phyloP scores from a whole-genome alignment of 2,797 vertebrate genomes.

The Rhabdophis nuchalis region DNA sequence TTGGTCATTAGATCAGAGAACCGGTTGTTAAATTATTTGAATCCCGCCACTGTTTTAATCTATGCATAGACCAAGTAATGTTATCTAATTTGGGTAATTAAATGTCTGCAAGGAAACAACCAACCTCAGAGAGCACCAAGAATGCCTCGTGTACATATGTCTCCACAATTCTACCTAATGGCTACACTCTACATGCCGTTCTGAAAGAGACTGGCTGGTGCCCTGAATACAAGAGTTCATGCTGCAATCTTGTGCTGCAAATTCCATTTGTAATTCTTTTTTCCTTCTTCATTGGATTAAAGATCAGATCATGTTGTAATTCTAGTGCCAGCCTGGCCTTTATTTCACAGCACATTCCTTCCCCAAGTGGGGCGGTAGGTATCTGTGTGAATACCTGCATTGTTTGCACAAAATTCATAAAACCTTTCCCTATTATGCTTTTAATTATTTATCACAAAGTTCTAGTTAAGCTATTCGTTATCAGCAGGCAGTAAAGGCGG shows the following conservation, averaged over 20 bases:
- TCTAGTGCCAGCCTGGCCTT: no score
- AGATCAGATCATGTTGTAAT: neutral
- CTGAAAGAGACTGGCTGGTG: neutral
- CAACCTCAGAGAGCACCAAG: no score
- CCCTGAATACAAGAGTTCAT: neutral
- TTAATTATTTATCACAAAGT: neutral
- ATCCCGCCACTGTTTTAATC: neutral
- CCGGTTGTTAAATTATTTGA: no score
- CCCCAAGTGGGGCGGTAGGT: no score
- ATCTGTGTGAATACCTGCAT: neutral
- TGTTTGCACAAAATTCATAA: neutral
- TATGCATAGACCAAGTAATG: neutral
- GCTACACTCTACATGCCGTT: neutral
- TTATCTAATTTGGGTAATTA: neutral
- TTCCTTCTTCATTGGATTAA: neutral
- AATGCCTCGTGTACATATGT: neutral
- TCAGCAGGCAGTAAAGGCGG: neutral
- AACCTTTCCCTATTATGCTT: neutral
- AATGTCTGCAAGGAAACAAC: no score
- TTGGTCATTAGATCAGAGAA: no score
- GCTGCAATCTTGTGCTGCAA: neutral
- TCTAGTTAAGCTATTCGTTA: neutral
- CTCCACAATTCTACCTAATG: neutral
- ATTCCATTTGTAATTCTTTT: neutral
- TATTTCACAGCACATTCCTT: neutral